Base-by-base conservation (phyloP, 2,797 vertebrate genomes). In the Discoglossus pictus region DNA sequence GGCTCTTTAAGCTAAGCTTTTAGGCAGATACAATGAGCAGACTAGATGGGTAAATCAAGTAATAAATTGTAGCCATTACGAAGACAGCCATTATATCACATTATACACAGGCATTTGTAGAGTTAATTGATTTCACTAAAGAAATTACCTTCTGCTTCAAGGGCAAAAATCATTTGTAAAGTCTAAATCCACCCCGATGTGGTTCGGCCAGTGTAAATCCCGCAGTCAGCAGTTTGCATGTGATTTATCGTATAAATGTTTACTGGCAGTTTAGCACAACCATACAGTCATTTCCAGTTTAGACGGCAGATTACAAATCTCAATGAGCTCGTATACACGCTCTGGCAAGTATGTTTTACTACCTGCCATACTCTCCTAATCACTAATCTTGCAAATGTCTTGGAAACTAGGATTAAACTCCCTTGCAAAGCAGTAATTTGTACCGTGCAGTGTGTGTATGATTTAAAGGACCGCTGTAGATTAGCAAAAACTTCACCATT, bases 241-340 rank as follows among this genome's bases (percentile, higher is more conserved):
- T 61, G 48, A 65, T 68, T 61, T 61, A 65, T 43, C 39, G 39
- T n/a, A 58, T 55, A 38, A 53, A 68, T 61, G 27, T 43, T 46
- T 72, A 16, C 34, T 47, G 40, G 43, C 39, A 34, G 47, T 42
- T 63, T 43, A 43, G 44, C 54, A 65, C n/a, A 60, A 60, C 35
- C 40, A 11, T 64, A n/a, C 35, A 23, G 21, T 58, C 21, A 59
- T 68, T 39, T 34, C 25, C 43, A 47, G 31, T 61, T 31, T 52
- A 34, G 55, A 53, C 27, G 31, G 53, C 35, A 53, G 24, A 53
- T 65, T 54, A 70, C 46, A 74, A 74, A 61, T 48, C 20, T 43
- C 48, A 46, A 35, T 43, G 51, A 74, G 54, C 34, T 50, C 10
- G 17, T 51, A 47, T 31, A 11, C 46, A 40, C n/a, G n/a, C 36